phyloP scores from a whole-genome alignment of 2,888 invertebrate species.

The Diarsia dahlii region DNA sequence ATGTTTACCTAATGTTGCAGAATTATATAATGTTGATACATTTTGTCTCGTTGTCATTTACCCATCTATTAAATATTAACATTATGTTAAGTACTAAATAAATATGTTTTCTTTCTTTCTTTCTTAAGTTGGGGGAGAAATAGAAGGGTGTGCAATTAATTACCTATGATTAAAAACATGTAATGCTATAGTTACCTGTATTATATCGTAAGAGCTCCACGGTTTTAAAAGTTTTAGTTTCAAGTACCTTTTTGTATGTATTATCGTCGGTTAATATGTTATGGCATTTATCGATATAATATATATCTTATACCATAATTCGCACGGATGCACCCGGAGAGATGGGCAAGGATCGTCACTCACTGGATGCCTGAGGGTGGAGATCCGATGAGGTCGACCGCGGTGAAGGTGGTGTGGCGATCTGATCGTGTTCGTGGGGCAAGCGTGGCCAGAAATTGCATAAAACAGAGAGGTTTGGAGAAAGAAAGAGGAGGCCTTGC shows the following conservation, averaged over 20 bases:
- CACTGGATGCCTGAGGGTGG: too few relatives aligned
- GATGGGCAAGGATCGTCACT: too few relatives aligned
- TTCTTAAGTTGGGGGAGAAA: too few relatives aligned
- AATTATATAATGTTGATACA: neutral
- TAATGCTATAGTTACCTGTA: neutral
- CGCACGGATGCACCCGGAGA: too few relatives aligned
- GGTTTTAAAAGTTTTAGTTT: neutral
- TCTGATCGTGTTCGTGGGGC: too few relatives aligned
- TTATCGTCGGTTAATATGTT: neutral
- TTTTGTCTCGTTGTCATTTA: neutral
- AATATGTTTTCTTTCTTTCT: too few relatives aligned
- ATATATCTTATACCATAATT: too few relatives aligned
- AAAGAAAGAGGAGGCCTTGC: too few relatives aligned
- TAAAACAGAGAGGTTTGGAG: too few relatives aligned
- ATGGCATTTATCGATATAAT: neutral
- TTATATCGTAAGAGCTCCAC: neutral
- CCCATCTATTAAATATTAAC: neutral
- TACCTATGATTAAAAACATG: neutral
- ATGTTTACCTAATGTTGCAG: conserved; percentile 37
- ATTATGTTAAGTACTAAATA: neutral
- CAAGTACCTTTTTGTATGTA: neutral
- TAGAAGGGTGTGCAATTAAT: neutral
- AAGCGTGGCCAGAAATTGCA: too few relatives aligned
- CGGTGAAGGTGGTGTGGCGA: too few relatives aligned
- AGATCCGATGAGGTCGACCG: too few relatives aligned